phyloP scores from a whole-genome alignment of 1,140 invertebrate genomes.

The Tyrophagus putrescentiae region DNA sequence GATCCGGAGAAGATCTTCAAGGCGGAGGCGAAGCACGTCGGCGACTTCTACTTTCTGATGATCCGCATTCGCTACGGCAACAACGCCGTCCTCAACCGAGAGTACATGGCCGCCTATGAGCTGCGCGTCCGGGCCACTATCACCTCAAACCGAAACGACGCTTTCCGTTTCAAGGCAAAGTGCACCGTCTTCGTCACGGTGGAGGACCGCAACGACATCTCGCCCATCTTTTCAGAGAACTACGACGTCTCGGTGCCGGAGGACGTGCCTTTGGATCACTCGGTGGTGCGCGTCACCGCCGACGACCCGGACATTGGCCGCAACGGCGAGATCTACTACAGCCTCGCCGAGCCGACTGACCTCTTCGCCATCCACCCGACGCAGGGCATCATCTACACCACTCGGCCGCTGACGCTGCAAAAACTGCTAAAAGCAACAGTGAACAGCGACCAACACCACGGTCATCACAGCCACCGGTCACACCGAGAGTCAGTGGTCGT shows the following conservation, averaged over 20 bases:
- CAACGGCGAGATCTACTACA: conserved; percentile 93
- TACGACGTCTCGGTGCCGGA: conserved; percentile 77
- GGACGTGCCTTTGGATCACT: conserved; percentile 61
- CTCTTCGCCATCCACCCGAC: conserved; percentile 82
- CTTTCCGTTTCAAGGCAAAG: conserved; percentile 23
- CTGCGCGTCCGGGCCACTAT: conserved; percentile 59
- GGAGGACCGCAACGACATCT: conserved; percentile 76
- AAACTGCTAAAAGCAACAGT: conserved; percentile 16
- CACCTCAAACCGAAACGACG: conserved; percentile 18
- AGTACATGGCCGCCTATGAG: conserved; percentile 64
- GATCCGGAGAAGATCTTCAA: conserved; percentile 82
- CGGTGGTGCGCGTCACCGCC: conserved; percentile 41
- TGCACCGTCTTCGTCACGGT: conserved; percentile 56
- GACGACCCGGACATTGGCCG: conserved; percentile 84
- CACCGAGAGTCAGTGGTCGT: conserved; percentile 27
- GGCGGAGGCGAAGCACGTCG: conserved; percentile 59
- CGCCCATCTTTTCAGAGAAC: conserved; percentile 58
- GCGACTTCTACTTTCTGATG: conserved; percentile 81
- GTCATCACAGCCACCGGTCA: background rate
- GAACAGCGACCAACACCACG: background rate
- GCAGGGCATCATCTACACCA: conserved; percentile 68
- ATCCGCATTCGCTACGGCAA: conserved; percentile 70
- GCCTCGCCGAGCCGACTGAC: conserved; percentile 61
- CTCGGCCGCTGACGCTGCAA: conserved; percentile 53
- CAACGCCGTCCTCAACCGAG: conserved; percentile 69